Percentiles rank a stretch among this genome's conserved stretches.
These are phyloP conservation scores for Chironomus striatipennis DNA, from an alignment of 1,140 invertebrate genomes.

Conservation along the genomic window DNA sequence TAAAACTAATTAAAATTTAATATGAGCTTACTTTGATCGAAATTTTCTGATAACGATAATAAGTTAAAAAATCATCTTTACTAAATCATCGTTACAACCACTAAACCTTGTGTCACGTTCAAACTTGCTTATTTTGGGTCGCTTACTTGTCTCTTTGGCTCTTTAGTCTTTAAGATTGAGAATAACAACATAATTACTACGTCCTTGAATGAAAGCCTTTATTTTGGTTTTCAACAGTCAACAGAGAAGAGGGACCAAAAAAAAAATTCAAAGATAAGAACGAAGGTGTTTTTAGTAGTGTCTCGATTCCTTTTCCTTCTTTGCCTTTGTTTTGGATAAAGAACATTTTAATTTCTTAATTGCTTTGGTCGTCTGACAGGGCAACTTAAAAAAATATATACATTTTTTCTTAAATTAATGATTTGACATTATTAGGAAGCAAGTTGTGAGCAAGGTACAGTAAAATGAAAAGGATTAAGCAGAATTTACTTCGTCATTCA, in stretches of 20 bases:
- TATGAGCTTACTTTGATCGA: no score
- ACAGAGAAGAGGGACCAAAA: neutral
- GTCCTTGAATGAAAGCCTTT: neutral
- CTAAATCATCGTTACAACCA: no score
- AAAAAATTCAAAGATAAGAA: neutral
- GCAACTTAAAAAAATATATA: neutral
- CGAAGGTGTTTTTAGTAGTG: slow-evolving; percentile 11
- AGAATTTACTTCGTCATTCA: neutral
- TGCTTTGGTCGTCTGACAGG: neutral
- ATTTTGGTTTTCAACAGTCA: no score
- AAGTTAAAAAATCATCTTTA: no score
- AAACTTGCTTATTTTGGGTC: neutral
- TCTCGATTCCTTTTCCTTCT: neutral
- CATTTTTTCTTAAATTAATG: neutral
- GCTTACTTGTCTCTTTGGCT: neutral
- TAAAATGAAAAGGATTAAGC: neutral
- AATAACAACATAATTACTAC: slow-evolving; percentile 8
- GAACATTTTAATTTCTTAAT: slow-evolving; percentile 15
- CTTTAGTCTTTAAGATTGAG: neutral
- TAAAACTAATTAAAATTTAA: no score
- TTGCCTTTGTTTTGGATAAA: neutral
- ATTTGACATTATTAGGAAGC: slow-evolving; percentile 13
- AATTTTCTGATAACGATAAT: no score
- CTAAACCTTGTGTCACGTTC: no score
- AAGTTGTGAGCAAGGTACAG: neutral